These are phyloP conservation scores for Palythoa grandis DNA, from an alignment of 92 coral and sea anemone genomes.

Conservation along the genomic window DNA sequence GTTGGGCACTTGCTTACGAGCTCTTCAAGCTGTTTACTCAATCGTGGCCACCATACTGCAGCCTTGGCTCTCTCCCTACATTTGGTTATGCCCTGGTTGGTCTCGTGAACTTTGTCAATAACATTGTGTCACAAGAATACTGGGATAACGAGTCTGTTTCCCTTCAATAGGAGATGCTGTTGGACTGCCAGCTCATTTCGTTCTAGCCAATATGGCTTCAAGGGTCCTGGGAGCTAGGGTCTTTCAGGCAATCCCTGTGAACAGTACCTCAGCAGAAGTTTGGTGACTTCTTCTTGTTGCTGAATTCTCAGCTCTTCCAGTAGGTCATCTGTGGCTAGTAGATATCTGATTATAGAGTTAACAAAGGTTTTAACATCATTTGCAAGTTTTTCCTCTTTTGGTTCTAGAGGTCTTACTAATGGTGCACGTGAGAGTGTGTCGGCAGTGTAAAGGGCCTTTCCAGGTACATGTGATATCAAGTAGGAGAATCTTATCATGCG, in stretches of 20 bases:
- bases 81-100: constrained; percentile 65
- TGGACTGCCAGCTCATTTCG: constrained; percentile 48
- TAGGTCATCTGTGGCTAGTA: constrained; percentile 55
- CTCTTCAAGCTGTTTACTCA: background rate
- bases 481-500: constrained; percentile 50
- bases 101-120: constrained; percentile 58
- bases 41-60: constrained; percentile 69
- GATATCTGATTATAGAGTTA: constrained; percentile 22
- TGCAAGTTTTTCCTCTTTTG: constrained; percentile 19
- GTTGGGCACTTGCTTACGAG: constrained; percentile 2
- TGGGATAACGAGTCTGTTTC: constrained; percentile 52
- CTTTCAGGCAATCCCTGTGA: constrained; percentile 63
- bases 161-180: constrained; percentile 49
- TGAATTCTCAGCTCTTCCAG: constrained; percentile 45
- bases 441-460: constrained; percentile 52
- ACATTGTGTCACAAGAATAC: constrained; percentile 49
- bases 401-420: background rate
- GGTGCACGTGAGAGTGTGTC: constrained; percentile 63
- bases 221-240: constrained; percentile 26
- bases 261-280: constrained; percentile 35
- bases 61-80: constrained; percentile 59
- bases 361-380: constrained; percentile 21
- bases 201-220: constrained; percentile 54
- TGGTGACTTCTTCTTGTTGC: constrained; percentile 56
- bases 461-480: constrained; percentile 58